Base-by-base conservation (phyloP, 2,888 invertebrate species). In the Psococerastis gibbosa region DNA sequence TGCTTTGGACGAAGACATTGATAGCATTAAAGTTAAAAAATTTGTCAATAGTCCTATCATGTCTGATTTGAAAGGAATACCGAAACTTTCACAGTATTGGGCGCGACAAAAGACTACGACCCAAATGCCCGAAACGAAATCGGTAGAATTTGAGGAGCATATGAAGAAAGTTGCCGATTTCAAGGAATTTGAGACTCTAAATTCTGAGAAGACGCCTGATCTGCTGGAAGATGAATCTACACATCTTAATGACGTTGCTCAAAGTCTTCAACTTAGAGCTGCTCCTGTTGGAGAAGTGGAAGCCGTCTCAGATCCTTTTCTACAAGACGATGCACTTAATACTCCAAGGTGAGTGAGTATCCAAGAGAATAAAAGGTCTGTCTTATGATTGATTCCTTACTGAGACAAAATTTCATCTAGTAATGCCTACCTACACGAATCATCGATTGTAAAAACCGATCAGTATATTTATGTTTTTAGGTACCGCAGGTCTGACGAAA, bases 151-250 rank as follows among this genome's bases (percentile, higher is more conserved):
- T 38, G 38, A 38, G 22, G 22, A 17, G 22, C 20, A 16, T 20
- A 20, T 6, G 20, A 38, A 17, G 38, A 5, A 38, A 38, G 22
- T 38, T 18, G 38, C 38, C 5, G 38, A 38, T 20, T 38, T 38
- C 20, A 16, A 38, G n/a, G 38, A 38, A 20, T 38, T 38, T 17
- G 38, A 27, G 11, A 27, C 11, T 27, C 11, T 27, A 11, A 27
- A 27, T 11, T n/a, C n/a, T n/a, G n/a, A n/a, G n/a, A 27, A 27
- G 6, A 11, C 8, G 8, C 27, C 27, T 9, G 27, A 27, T 27
- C 27, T 27, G 6, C 6, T 11, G 11, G 27, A 6, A 27, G 11
- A 9, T 6, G 27, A 27, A 27, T 9, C 6, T 11, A 9, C 27
- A 27, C 6, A 9, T 27, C 8, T 27, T 9, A 11, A 27, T 9